Evolutionary conservation across 1,140 invertebrate species (phyloP).

Genomic region (Chymomyza costata): DNA sequence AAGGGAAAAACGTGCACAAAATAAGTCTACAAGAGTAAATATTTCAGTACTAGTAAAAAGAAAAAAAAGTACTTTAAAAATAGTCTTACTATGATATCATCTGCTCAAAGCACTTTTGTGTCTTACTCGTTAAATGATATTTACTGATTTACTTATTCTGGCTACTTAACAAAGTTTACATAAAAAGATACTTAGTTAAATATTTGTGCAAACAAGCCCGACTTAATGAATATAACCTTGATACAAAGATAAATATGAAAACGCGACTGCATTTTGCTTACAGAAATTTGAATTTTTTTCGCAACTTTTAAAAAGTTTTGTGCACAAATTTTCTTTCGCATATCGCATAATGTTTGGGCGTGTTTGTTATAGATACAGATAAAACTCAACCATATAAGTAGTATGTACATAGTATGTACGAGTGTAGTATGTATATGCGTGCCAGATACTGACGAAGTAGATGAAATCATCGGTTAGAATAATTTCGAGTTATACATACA

Average conservation of each 20-base stretch:
- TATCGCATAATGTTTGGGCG: constrained; percentile 30
- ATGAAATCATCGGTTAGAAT: constrained; percentile 69
- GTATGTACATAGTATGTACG: constrained; percentile 16
- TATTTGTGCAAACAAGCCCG: constrained; percentile 9
- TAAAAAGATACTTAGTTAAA: constrained; percentile 8
- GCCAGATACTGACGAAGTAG: constrained; percentile 34
- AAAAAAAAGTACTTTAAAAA: constrained; percentile 33
- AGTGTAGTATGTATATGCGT: constrained; percentile 15
- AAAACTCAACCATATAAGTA: constrained; percentile 10
- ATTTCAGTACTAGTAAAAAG: no score
- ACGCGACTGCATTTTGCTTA: constrained; percentile 25
- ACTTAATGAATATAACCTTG: constrained; percentile 62
- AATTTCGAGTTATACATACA: constrained; percentile 51
- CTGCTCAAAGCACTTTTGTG: no score
- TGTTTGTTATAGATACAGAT: constrained; percentile 17
- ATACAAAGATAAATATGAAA: constrained; percentile 14
- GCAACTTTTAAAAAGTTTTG: constrained; percentile 16
- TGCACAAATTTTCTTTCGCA: constrained; percentile 3
- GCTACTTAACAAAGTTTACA: constrained; percentile 34
- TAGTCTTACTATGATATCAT: constrained; percentile 6
- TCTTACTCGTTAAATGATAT: neutral
- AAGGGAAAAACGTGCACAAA: no score
- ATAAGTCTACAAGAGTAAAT: no score
- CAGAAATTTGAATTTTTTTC: constrained; percentile 21
- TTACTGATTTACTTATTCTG: constrained; percentile 57